Evolutionary conservation across 2,113 vertebrate genomes (phyloP), one percentile per base, ranked within the genome.

Genomic region (Falco punctatus): DNA sequence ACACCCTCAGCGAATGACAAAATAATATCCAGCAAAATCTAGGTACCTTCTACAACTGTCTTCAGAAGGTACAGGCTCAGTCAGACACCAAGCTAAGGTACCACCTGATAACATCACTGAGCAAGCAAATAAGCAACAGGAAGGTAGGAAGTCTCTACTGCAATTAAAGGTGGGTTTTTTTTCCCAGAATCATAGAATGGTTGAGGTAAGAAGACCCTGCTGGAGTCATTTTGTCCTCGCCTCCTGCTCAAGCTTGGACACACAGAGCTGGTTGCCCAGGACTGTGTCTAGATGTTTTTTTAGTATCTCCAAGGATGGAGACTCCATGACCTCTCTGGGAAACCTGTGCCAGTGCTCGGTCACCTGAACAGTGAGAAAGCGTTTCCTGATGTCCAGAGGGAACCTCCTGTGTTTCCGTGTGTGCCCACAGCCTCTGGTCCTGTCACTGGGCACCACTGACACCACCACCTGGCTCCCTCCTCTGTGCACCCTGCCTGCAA

Each of bases 171-270:
- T 65, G 5, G 11, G 42, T 5, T 38, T 83, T 75, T 10, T 33
- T 91, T 54, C 46, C 65, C 17, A 55, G 44, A 69, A 55, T 35
- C 40, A 62, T 27, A 55, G 17, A 58, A n/a, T 20, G 28, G 15
- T 10, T 52, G 35, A 28, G 7, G 5, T 28, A 4, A 14, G 33
- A 81, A 81, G 42, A 11, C 19, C 57, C 7, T 0, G 0, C 24
- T 69, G 54, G 3, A 69, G 32, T 32, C 20, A 26, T 15, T 22
- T 57, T 30, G 10, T 13, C 33, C 4, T 21, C 28, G 1, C 2
- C 5, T 20, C 16, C 19, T 46, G 42, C 23, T 57, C 27, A 38
- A 64, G 42, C 42, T 13, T 42, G 42, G 42, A 14, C 42, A 61
- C 6, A 2, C 6, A 69, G 2, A 35, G 10, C n/a, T 5, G 4